These are phyloP conservation scores for Mormyrus iriodes DNA, from an alignment of 2,113 vertebrate genomes.

Conservation along the genomic window DNA sequence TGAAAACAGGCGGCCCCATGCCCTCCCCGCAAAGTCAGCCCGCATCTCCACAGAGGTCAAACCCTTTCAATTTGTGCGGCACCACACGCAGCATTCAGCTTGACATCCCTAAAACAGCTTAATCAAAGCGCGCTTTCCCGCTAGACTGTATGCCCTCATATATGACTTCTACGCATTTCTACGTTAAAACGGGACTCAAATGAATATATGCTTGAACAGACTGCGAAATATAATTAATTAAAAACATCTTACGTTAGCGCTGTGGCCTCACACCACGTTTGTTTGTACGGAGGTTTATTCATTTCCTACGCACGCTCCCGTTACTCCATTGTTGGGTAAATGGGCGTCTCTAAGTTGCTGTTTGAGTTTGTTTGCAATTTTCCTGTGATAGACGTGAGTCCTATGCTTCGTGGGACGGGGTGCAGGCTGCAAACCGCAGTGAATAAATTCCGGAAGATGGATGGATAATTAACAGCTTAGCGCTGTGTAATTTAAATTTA, in stretches of 20 bases:
- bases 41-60: constrained; percentile 24
- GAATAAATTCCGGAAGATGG: neutral
- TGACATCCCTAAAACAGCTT: neutral
- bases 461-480: neutral
- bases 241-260: neutral
- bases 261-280: neutral
- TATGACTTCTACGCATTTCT: neutral
- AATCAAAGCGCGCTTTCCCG: neutral
- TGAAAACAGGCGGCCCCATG: constrained; percentile 44
- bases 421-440: neutral
- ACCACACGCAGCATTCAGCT: neutral
- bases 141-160: neutral
- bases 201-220: neutral
- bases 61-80: constrained; percentile 49
- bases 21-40: neutral
- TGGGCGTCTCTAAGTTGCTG: neutral
- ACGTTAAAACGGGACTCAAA: neutral
- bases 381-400: neutral
- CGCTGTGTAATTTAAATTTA: neutral
- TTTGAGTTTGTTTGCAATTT: neutral
- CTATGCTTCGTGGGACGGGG: neutral
- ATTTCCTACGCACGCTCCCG: neutral
- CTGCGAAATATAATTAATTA: neutral
- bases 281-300: neutral
- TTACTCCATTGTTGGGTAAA: neutral